Base-by-base conservation (phyloP, 2,888 invertebrate species). In the Epinotia ramella region DNA sequence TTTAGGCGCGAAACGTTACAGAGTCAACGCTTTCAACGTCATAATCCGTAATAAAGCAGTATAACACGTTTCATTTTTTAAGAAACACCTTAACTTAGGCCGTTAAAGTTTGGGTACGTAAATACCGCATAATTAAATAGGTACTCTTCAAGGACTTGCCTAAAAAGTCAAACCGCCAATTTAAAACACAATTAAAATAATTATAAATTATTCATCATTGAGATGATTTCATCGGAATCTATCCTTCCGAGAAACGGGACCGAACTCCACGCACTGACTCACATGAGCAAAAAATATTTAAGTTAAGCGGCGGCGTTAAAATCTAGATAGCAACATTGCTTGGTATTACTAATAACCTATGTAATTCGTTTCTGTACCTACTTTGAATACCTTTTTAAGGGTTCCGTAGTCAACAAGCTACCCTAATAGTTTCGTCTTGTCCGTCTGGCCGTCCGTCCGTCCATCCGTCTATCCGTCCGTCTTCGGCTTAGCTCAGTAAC, bases 171-270 rank as follows among this genome's bases (percentile, higher is more conserved):
- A 65, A 57, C 63, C 24, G 67, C 57, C 33, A 65, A 57, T 62
- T 74, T 63, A 44, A 64, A 73, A 76, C 63, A 72, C 72, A 79
- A 79, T 70, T 71, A 71, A 75, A 64, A 75, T 16, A 2, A 59
- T 65, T 66, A 66, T 53, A 65, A 66, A 65, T 75, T 65, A 60
- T 71, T 75, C 60, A 59, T 40, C 65, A 64, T 18, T 70, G 44
- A 66, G 76, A 76, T 76, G 76, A 76, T 67, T 76, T 76, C 76
- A 76, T 72, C 72, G 72, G 72, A 77, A 78, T 80, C 76, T 80
- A 81, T 82, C 84, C 84, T 84, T 84, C 84, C 77, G 73, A 82
- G 84, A 84, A 84, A 59, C 59, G 62, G 68, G 80, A 77, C 64
- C 78, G 78, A 78, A 78, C 81, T 76, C 81, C 79, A 77, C 77